These are phyloP conservation scores for Chloroclysta siterata DNA, from an alignment of 2,888 invertebrate genomes.

Conservation along the genomic window DNA sequence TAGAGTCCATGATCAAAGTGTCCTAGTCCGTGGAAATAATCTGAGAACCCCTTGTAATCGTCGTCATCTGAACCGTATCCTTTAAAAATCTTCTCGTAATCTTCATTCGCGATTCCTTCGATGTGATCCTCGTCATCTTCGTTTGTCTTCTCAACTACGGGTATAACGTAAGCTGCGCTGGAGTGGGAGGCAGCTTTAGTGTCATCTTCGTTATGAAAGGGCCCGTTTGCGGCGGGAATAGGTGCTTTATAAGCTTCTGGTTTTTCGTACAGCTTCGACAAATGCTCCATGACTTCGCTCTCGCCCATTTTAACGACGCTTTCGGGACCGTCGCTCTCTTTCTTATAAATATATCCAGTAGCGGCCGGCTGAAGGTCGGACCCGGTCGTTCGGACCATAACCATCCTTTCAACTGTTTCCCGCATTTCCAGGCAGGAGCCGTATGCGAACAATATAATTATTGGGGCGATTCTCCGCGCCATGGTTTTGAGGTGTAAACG, in stretches of 20 bases:
- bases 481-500: constrained; percentile 63
- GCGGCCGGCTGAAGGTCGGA: constrained; percentile 86
- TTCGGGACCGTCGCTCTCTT: constrained; percentile 75
- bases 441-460: constrained; percentile 56
- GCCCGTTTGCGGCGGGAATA: constrained; percentile 56
- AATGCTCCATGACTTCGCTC: constrained; percentile 73
- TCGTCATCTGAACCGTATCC: constrained; percentile 63
- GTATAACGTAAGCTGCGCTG: constrained; percentile 62
- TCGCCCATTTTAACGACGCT: constrained; percentile 79
- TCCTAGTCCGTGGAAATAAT: constrained; percentile 65
- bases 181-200: constrained; percentile 60
- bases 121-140: constrained; percentile 55
- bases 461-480: constrained; percentile 61
- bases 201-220: constrained; percentile 61
- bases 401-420: constrained; percentile 81
- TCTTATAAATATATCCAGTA: constrained; percentile 84
- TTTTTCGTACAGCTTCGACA: constrained; percentile 65
- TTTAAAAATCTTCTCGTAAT: constrained; percentile 65
- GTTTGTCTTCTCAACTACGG: constrained; percentile 68
- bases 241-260: constrained; percentile 69
- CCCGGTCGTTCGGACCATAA: constrained; percentile 82
- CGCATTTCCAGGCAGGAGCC: constrained; percentile 74
- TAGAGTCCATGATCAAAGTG: constrained; percentile 61
- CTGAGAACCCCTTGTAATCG: constrained; percentile 65
- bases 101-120: constrained; percentile 67